phyloP scores from a whole-genome alignment of 2,113 vertebrate genomes.

The Percopsis transmontana region DNA sequence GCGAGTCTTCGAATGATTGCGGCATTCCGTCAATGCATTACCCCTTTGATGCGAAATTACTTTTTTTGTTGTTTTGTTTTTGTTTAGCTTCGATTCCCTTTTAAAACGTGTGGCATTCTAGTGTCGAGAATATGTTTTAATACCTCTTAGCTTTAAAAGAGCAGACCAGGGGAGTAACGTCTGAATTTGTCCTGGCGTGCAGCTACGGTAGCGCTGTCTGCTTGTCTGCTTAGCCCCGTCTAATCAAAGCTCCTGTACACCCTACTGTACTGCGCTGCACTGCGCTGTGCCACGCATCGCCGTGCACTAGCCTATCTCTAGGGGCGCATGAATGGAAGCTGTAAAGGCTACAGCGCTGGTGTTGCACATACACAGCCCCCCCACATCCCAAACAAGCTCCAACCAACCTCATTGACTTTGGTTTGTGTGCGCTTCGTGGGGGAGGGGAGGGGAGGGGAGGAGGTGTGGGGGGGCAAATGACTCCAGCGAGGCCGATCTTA shows the following conservation, averaged over 20 bases:
- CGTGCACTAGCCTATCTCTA: neutral
- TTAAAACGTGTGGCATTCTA: no score
- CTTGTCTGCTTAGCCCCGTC: no score
- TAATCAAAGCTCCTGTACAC: no score
- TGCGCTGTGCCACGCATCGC: no score
- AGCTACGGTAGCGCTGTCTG: no score
- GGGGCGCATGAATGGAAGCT: slow-evolving; percentile 50
- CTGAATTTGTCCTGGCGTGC: no score
- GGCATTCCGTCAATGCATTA: neutral
- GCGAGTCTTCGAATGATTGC: neutral
- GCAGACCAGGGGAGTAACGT: no score
- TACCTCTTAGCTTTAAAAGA: no score
- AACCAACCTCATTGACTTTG: slow-evolving; percentile 49
- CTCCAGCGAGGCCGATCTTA: slow-evolving; percentile 36
- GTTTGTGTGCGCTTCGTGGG: slow-evolving; percentile 46
- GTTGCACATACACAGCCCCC: slow-evolving; percentile 37
- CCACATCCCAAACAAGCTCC: slow-evolving; percentile 34
- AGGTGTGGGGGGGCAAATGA: slow-evolving; percentile 27
- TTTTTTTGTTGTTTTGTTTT: neutral
- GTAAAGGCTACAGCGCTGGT: slow-evolving; percentile 45
- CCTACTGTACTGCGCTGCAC: no score
- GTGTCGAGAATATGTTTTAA: no score
- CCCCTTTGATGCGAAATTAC: neutral
- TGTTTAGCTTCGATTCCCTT: no score
- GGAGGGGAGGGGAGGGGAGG: no score